Evolutionary conservation across 2,113 vertebrate species (phyloP), one percentile per base, ranked within the genome.

Genomic region (Hepsetus odoe): DNA sequence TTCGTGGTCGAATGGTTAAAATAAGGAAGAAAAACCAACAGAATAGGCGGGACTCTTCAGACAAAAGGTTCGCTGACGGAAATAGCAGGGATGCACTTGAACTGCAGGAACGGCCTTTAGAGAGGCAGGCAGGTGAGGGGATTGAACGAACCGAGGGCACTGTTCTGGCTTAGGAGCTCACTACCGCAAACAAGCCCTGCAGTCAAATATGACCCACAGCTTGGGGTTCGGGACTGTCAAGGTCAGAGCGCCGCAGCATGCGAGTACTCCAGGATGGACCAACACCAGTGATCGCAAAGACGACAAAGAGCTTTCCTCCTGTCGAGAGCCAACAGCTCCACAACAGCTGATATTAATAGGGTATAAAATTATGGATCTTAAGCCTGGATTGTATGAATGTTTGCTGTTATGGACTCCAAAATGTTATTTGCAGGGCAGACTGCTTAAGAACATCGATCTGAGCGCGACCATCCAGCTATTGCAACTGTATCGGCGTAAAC

Each of bases 31-130:
- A 74, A 74, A 72, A 76, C 72, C 16, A 59, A 20, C 46, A 84
- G 80, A 75, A 61, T 74, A 86, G 87, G 85, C 81, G 14, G 46
- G 28, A 62, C 20, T 65, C 44, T 65, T 66, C 8, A 22, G 33
- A n/a, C 61, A n/a, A 59, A 33, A 88, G 76, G 84, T 72, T 66
- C 22, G 28, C 18, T 71, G n/a, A n/a, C n/a, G 12, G 35, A 65
- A 59, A 26, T 71, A 13, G 18, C 59, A 51, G 28, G 46, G 22
- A n/a, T 6, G 8, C 46, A 55, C 10, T 20, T 18, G 44, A 26
- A 59, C 22, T 44, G 40, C 42, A 26, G 18, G 44, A 30, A 6
- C 26, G 61, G 61, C 22, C 30, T 46, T 62, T 28, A 20, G 32
- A 35, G 49, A 62, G 18, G 18, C 16, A 55, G 22, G 5, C 2